These are phyloP conservation scores for Glandiceps talaboti DNA, from an alignment of 53 echinoderm and acorn worm genomes.

Conservation along the genomic window DNA sequence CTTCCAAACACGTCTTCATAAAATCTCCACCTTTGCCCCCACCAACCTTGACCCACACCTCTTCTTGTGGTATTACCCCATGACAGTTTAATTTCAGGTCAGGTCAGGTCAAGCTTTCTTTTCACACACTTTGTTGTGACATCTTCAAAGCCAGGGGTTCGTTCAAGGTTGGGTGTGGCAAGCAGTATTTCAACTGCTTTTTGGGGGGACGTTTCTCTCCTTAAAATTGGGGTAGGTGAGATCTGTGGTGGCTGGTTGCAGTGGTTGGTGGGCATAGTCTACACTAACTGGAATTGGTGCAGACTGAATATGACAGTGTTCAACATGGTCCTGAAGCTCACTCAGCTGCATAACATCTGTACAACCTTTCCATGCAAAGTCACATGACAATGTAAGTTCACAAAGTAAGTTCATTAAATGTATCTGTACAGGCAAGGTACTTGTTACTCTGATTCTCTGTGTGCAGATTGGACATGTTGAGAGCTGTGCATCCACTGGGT, in stretches of 20 bases:
- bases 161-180: not conserved
- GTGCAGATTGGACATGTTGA: not conserved
- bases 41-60: no score
- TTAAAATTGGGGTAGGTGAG: not conserved
- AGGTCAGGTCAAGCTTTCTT: not conserved
- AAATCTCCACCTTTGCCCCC: no score
- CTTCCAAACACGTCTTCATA: no score
- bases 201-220: not conserved
- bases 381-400: not conserved
- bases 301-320: not conserved
- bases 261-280: not conserved
- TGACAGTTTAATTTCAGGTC: no score
- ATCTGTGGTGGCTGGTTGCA: not conserved
- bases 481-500: not conserved
- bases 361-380: not conserved
- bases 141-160: not conserved
- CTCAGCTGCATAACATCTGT: not conserved
- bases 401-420: not conserved
- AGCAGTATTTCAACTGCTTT: not conserved
- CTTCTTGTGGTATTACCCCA: no score
- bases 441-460: not conserved
- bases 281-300: not conserved
- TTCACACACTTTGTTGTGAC: not conserved
- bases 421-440: not conserved
- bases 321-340: not conserved